Evolutionary conservation across 2,113 vertebrate species (phyloP), one percentile per base, ranked within the genome.

Genomic region (Crotalus tigris): DNA sequence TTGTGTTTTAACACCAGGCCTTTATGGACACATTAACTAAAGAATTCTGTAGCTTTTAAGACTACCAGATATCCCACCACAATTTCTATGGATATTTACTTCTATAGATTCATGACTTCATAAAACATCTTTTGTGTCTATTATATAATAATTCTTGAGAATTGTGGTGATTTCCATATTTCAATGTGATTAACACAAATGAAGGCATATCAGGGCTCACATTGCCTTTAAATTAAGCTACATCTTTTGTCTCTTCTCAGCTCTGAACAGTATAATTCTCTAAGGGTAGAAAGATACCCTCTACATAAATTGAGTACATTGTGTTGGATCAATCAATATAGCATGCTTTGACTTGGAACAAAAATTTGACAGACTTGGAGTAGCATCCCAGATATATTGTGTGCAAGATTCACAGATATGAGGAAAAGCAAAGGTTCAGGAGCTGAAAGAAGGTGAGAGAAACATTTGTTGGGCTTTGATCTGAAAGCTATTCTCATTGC

Each of bases 21-120:
- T 89, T 92, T 90, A 94, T 95, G 92, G 93, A 95, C 92, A 94
- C 87, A 44, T 44, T 91, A 90, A 96, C 93, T 39, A 96, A 96
- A 96, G 58, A 12, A 85, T 93, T 96, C n/a, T 17, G 90, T 92
- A 92, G 51, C 39, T 58, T 61, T 96, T 93, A 92, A 94, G 51
- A 17, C 90, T 93, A 93, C 88, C 6, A 94, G 51, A 10, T 93
- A 90, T 54, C 0, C 0, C 0, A 0, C 11, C 6, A 13, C 53
- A 90, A 21, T 93, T 53, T 1, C n/a, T 89, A 91, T n/a, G 92
- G 29, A n/a, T 90, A 90, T 17, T 85, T 93, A 94, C 92, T 93
- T 93, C 0, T 90, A 19, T 61, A 39, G 95, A 94, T 91, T 44
- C 21, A 87, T 53, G 87, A n/a, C 49, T 87, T 95, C 87, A 93